A percentile compares a stretch with the other conserved stretches of the same genome.
phyloP scores from a whole-genome alignment of 1,140 invertebrate genomes.

The Catajapyx aquilonaris region DNA sequence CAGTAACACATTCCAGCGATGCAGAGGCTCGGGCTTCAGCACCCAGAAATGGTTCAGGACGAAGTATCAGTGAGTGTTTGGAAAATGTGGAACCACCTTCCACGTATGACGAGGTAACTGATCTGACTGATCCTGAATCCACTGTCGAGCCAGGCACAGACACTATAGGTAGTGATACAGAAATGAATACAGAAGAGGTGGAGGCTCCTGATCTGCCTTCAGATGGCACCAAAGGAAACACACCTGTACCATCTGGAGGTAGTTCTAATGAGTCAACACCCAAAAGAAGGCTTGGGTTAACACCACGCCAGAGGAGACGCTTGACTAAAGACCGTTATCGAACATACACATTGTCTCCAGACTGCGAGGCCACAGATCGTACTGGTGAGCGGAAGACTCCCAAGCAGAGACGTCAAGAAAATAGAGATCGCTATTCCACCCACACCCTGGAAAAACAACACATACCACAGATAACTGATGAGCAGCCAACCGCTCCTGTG shows the following conservation, averaged over 20 bases:
- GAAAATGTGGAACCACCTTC: conserved; percentile 40
- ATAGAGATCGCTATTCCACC: background rate
- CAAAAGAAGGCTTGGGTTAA: conserved; percentile 5
- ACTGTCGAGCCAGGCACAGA: conserved; percentile 32
- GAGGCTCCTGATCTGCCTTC: conserved; percentile 13
- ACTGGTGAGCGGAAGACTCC: too few species aligned
- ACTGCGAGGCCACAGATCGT: background rate
- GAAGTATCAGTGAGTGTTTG: conserved; percentile 30
- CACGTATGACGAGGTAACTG: conserved; percentile 33
- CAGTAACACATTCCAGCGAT: conserved; percentile 28
- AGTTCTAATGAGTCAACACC: conserved; percentile 1
- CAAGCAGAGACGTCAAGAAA: conserved; percentile 1
- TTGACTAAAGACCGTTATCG: conserved; percentile 13
- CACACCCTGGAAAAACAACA: background rate
- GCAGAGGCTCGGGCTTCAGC: conserved; percentile 20
- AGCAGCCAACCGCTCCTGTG: conserved; percentile 9
- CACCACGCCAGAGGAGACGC: conserved; percentile 7
- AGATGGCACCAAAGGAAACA: conserved; percentile 16
- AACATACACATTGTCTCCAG: conserved; percentile 12
- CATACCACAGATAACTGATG: background rate
- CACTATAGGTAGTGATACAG: conserved; percentile 31
- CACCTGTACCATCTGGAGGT: conserved; percentile 2
- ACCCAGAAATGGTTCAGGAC: conserved; percentile 7
- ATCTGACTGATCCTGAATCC: conserved; percentile 31
- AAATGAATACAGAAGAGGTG: conserved; percentile 17